Base-by-base conservation (phyloP, 30 jellyfish, hydroid and myxozoan species). In the Aurelia sp. region DNA sequence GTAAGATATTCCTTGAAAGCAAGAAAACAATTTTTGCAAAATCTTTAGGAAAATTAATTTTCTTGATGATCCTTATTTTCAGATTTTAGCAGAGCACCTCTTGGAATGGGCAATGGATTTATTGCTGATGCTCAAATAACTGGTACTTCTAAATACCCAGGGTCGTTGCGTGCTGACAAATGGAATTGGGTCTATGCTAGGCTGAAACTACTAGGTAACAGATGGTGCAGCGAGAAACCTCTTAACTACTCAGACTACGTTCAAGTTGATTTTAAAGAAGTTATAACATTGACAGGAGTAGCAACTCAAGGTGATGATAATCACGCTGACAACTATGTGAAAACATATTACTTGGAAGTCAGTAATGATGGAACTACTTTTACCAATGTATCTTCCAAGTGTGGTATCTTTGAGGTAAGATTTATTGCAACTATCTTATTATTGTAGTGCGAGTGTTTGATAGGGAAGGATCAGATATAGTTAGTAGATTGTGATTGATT, bases 241-340 rank as follows among this genome's bases (percentile, higher is more conserved):
- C n/a, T n/a, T n/a, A n/a, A n/a, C n/a, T n/a, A n/a, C n/a, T n/a
- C n/a, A n/a, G n/a, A n/a, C n/a, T n/a, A n/a, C n/a, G n/a, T n/a
- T n/a, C n/a, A n/a, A n/a, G n/a, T n/a, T n/a, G n/a, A n/a, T n/a
- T n/a, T n/a, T n/a, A n/a, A n/a, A n/a, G n/a, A n/a, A n/a, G n/a
- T n/a, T n/a, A n/a, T 88, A 50, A 71, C 91, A 19, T 41, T 88
- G 30, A 78, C 90, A 24, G 91, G 92, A 1, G 61, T 88, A 17
- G 97, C 91, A n/a, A 88, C 91, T 4, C 97, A 78, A 38, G 97
- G 97, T 18, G 91, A 88, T 61, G 89, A 69, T 24, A 71, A 31
- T 31, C 15, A 68, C 35, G 22, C 31, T 22, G 6, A 19, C n/a
- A 78, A 78, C 41, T 71, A 78, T 63, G 74, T 50, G 31, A 72